phyloP scores from a whole-genome alignment of 2,113 vertebrate genomes.

The Ptychochromis oligacanthus region DNA sequence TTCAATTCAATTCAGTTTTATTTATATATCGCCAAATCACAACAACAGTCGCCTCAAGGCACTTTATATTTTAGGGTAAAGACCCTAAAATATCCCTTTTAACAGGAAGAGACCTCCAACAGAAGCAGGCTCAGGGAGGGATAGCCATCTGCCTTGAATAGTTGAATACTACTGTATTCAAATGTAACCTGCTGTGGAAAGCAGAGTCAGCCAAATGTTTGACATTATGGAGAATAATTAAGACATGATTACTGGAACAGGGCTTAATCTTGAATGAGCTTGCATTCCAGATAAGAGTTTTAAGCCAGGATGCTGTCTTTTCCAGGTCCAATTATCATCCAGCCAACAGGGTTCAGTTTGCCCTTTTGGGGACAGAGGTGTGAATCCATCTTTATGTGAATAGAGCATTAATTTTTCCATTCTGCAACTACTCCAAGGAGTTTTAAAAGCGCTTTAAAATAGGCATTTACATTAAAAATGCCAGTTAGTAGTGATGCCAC shows the following conservation, averaged over 20 bases:
- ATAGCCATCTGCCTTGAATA: too few species aligned
- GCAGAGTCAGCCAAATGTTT: neutral
- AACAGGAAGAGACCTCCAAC: too few species aligned
- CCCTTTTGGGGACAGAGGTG: neutral
- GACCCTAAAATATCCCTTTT: too few species aligned
- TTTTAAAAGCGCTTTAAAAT: neutral
- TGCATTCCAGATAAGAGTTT: neutral
- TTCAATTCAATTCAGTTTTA: too few species aligned
- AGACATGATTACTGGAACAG: neutral
- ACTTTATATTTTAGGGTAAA: too few species aligned
- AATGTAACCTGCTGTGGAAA: neutral
- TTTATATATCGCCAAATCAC: too few species aligned
- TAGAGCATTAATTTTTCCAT: neutral
- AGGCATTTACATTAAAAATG: neutral
- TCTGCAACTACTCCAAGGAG: neutral
- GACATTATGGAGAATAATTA: accelerated
- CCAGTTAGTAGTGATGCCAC: neutral
- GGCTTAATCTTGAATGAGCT: too few species aligned
- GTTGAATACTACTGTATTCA: neutral
- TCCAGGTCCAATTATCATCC: neutral
- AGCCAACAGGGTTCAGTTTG: neutral
- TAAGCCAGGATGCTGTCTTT: neutral
- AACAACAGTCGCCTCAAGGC: too few species aligned
- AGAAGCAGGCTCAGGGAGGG: too few species aligned
- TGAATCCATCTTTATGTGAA: too few species aligned